Evolutionary conservation across 1,140 invertebrate species (phyloP).

Genomic region (Myzus persicae): DNA sequence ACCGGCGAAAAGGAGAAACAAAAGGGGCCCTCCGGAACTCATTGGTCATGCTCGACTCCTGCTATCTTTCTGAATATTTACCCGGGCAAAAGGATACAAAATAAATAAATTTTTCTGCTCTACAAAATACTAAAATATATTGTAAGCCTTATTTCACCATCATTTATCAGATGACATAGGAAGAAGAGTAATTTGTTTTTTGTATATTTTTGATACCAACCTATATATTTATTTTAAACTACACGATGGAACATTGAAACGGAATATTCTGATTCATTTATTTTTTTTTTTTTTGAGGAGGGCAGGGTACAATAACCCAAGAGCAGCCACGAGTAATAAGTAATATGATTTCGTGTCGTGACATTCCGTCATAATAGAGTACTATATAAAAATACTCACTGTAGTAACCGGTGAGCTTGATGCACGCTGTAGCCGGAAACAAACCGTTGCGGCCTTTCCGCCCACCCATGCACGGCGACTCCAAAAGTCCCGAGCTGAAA

Average conservation of each 20-base stretch:
- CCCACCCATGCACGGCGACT: slow-evolving; percentile 92
- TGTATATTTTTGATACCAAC: not conserved
- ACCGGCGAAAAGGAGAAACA: not conserved
- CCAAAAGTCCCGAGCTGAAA: slow-evolving; percentile 80
- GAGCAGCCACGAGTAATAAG: too few relatives aligned
- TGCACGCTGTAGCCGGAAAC: slow-evolving; percentile 96
- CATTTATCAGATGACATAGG: too few relatives aligned
- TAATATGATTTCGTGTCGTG: not conserved
- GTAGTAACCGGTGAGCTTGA: slow-evolving; percentile 89
- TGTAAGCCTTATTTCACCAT: too few relatives aligned
- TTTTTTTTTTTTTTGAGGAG: too few relatives aligned
- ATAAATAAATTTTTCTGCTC: not conserved
- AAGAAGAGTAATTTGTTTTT: too few relatives aligned
- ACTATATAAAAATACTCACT: slow-evolving; percentile 66
- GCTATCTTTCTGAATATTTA: not conserved
- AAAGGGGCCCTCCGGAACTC: not conserved
- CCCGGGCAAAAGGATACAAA: not conserved
- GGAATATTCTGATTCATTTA: too few relatives aligned
- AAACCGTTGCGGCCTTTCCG: slow-evolving; percentile 89
- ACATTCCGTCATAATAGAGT: not conserved
- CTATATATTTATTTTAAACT: too few relatives aligned
- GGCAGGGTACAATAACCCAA: too few relatives aligned
- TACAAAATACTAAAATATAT: not conserved
- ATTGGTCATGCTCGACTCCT: not conserved
- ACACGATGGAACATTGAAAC: too few relatives aligned